A percentile compares a stretch with the other conserved stretches of the same genome.
Conservation (phyloP, 2,888 invertebrate species). For the Epistrophe grossulariae region DNA sequence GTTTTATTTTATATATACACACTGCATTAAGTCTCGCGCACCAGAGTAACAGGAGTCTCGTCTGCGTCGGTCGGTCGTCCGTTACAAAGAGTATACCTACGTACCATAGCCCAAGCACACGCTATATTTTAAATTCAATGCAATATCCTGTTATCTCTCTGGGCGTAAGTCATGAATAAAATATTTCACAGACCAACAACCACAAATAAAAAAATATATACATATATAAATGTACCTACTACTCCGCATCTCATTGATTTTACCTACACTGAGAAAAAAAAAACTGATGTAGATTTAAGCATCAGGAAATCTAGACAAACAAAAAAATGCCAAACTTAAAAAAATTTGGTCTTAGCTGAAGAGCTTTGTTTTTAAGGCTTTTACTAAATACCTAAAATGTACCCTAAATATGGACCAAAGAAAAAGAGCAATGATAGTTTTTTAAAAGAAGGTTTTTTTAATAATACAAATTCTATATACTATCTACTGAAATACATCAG, state of each 20-base stretch:
- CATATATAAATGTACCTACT: not conserved
- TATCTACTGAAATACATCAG: too few species aligned
- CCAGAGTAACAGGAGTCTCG: constrained; percentile 32
- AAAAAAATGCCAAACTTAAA: too few species aligned
- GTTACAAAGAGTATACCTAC: constrained; percentile 9
- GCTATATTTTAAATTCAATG: constrained; percentile 71
- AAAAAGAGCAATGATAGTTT: too few species aligned
- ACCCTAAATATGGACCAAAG: too few species aligned
- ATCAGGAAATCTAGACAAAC: too few species aligned
- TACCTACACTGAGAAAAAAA: constrained; percentile 39
- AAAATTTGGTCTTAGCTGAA: too few species aligned
- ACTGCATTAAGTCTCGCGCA: constrained; percentile 58
- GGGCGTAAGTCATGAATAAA: constrained; percentile 73
- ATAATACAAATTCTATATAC: too few species aligned
- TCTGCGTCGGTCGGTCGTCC: too few species aligned
- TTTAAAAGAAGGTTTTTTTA: too few species aligned
- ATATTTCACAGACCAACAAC: constrained; percentile 68
- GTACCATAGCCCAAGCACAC: constrained; percentile 17
- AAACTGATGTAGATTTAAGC: too few species aligned
- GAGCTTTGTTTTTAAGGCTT: too few species aligned
- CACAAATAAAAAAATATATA: constrained; percentile 23
- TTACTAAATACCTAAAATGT: too few species aligned
- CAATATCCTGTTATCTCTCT: constrained; percentile 74
- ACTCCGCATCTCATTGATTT: constrained; percentile 72
- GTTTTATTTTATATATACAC: constrained; percentile 43